A percentile compares a stretch with the other conserved stretches of the same genome.
phyloP scores from a whole-genome alignment of 35 echinoderm and acorn worm species.

The Chiridota heheva region DNA sequence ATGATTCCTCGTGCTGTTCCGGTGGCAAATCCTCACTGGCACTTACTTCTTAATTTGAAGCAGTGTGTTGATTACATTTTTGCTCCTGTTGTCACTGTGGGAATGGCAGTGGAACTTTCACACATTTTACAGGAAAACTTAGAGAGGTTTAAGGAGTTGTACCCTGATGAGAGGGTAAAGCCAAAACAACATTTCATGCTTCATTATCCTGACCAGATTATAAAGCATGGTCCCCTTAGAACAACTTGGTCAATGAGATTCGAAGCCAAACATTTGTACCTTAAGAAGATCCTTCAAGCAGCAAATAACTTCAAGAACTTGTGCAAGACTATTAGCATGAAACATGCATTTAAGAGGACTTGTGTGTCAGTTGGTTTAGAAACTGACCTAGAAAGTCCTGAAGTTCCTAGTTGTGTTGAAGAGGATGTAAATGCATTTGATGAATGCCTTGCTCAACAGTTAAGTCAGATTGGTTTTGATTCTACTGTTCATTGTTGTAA shows the following conservation, averaged over 20 bases:
- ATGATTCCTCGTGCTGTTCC: constrained; percentile 1
- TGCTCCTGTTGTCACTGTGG: too few species aligned
- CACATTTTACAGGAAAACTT: constrained; percentile 27
- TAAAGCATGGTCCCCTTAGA: constrained; percentile 40
- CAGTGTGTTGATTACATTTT: constrained; percentile 34
- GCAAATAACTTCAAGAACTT: constrained; percentile 37
- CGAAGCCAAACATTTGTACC: constrained; percentile 41
- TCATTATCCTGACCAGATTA: constrained; percentile 40
- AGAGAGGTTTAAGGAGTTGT: constrained; percentile 10
- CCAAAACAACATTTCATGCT: constrained; percentile 47
- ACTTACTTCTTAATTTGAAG: constrained; percentile 17
- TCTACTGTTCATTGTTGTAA: constrained; percentile 13
- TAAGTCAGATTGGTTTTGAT: background rate
- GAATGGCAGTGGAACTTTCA: background rate
- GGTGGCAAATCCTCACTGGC: background rate
- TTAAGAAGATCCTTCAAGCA: constrained; percentile 19
- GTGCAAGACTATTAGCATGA: constrained; percentile 11
- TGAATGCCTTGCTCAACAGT: background rate
- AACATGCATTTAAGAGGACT: constrained; percentile 26
- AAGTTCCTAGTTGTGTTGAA: background rate
- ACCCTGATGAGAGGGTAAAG: constrained; percentile 32
- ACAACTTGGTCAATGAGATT: constrained; percentile 46
- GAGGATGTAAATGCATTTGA: too few species aligned
- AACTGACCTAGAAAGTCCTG: background rate
- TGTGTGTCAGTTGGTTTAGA: background rate